phyloP scores from a whole-genome alignment of 2,888 invertebrate species.

The Philopedon plagiatum region DNA sequence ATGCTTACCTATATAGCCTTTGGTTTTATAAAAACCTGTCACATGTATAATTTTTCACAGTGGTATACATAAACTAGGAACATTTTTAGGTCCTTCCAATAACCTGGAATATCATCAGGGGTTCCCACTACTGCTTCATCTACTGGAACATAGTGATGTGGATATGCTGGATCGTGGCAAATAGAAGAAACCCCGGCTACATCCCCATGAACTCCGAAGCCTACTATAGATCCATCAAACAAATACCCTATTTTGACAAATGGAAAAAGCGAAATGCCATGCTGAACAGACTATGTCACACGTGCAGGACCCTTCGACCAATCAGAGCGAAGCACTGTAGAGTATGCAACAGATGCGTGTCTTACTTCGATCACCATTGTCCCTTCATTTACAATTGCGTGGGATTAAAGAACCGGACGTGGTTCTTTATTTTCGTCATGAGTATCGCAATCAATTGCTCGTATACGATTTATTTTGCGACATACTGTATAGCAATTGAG shows the following conservation, averaged over 20 bases:
- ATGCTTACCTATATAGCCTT: too few relatives aligned
- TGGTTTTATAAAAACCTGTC: too few relatives aligned
- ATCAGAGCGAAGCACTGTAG: conserved; percentile 93
- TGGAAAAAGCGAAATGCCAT: conserved; percentile 90
- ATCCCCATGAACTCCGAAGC: conserved; percentile 91
- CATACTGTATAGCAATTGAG: conserved; percentile 87
- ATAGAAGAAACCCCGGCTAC: conserved; percentile 91
- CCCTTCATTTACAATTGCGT: conserved; percentile 97
- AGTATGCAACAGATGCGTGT: conserved; percentile 85
- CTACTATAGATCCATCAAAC: conserved; percentile 90
- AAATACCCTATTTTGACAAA: conserved; percentile 93
- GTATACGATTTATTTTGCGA: conserved; percentile 89
- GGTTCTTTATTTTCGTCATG: conserved; percentile 93
- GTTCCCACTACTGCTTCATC: conserved; percentile 91
- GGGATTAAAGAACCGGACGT: conserved; percentile 91
- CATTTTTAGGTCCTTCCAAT: conserved; percentile 83
- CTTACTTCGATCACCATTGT: conserved; percentile 95
- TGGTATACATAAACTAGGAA: too few relatives aligned
- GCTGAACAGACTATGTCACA: conserved; percentile 88
- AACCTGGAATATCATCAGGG: conserved; percentile 90
- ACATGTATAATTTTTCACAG: too few relatives aligned
- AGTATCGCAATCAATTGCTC: conserved; percentile 91
- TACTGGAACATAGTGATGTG: conserved; percentile 95
- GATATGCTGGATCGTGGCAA: conserved; percentile 92
- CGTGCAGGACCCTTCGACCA: conserved; percentile 90